Conservation (phyloP, 2,888 invertebrate genomes). For the Mythimna albipuncta region DNA sequence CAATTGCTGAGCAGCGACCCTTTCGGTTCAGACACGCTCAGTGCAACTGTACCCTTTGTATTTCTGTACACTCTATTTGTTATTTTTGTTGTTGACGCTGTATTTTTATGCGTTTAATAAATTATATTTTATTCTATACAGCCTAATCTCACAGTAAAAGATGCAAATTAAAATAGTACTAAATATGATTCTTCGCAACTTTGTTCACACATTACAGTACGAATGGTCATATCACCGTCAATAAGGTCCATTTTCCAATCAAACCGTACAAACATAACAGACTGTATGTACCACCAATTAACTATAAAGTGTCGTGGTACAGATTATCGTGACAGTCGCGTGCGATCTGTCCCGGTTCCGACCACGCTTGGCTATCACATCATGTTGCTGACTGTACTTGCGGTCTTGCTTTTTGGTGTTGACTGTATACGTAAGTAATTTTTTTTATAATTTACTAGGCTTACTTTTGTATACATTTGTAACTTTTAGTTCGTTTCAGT, state of each 20-base stretch:
- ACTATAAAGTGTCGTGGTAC: conserved; percentile 66
- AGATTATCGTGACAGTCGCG: conserved; percentile 65
- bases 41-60: no score
- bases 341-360: conserved; percentile 44
- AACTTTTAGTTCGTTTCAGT: not conserved
- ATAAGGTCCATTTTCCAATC: conserved; percentile 20
- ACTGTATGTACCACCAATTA: conserved; percentile 67
- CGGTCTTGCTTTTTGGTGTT: conserved; percentile 41
- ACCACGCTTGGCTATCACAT: conserved; percentile 47
- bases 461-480: not conserved
- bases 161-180: no score
- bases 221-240: not conserved
- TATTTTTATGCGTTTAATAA: no score
- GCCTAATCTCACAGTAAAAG: no score
- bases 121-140: no score
- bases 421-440: conserved; percentile 61
- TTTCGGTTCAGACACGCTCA: no score
- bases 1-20: no score
- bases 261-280: conserved; percentile 51
- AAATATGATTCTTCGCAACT: not conserved
- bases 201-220: not conserved
- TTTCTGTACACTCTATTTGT: no score
- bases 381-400: conserved; percentile 61
- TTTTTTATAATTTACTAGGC: not conserved
- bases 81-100: no score